Evolutionary conservation across 1,140 invertebrate genomes (phyloP).

Genomic region (Paraescarpia echinospica): DNA sequence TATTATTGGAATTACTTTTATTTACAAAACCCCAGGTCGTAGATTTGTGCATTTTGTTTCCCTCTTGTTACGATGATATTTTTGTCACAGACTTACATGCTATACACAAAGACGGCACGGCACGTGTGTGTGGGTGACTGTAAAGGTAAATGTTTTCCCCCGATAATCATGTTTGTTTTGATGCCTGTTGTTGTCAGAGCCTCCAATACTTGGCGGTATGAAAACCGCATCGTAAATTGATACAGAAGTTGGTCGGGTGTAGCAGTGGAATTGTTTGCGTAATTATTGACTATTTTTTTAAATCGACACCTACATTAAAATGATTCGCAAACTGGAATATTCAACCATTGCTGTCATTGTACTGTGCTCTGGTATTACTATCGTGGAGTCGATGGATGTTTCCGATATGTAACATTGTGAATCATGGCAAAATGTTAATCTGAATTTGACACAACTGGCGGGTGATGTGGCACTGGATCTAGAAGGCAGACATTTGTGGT

Average conservation of each 20-base stretch:
- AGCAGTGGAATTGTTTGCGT: neutral
- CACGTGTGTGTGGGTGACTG: neutral
- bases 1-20: too few species aligned
- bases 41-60: neutral
- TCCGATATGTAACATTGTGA: neutral
- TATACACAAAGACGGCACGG: neutral
- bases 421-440: neutral
- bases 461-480: neutral
- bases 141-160: constrained; percentile 1
- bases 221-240: neutral
- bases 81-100: neutral
- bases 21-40: neutral
- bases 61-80: neutral
- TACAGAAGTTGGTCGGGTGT: neutral
- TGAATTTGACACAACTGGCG: neutral
- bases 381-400: neutral
- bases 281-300: constrained; percentile 1
- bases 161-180: neutral
- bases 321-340: neutral
- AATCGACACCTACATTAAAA: neutral
- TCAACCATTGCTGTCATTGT: neutral
- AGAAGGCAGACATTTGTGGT: neutral
- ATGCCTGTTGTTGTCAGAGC: neutral
- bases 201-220: neutral
- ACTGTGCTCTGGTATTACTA: neutral